Conservation (phyloP, 37 sponge, comb jelly and placozoan species). For the Diacarnus erythraeanus region DNA sequence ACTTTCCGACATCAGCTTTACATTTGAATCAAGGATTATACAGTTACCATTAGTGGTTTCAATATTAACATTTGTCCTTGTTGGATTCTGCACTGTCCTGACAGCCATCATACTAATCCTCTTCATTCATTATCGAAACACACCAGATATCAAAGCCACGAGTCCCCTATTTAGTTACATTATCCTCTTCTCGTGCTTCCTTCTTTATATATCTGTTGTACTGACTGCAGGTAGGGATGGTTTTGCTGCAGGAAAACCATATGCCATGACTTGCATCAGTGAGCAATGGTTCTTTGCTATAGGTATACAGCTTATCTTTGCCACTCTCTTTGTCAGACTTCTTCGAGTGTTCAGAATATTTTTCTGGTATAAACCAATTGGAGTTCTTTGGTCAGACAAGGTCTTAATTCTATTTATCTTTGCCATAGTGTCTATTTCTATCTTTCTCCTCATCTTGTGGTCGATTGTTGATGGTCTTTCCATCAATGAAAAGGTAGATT, state of each 20-base stretch:
- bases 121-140: slow-evolving; percentile 8
- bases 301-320: slow-evolving; percentile 29
- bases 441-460: slow-evolving; percentile 25
- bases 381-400: slow-evolving; percentile 28
- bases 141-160: slow-evolving; percentile 38
- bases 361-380: neutral
- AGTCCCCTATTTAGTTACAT: slow-evolving; percentile 42
- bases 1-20: neutral
- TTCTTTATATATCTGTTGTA: slow-evolving; percentile 9
- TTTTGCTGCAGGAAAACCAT: neutral
- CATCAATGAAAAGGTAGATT: neutral
- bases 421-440: neutral
- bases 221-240: neutral
- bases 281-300: slow-evolving; percentile 20
- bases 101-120: slow-evolving; percentile 7
- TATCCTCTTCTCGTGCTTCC: slow-evolving; percentile 40
- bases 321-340: slow-evolving; percentile 27
- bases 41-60: neutral
- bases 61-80: neutral
- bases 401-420: slow-evolving; percentile 2
- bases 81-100: neutral
- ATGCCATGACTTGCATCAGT: neutral
- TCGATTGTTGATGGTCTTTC: neutral
- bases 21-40: neutral
- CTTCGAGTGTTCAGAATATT: slow-evolving; percentile 23